Base-by-base conservation (phyloP, 2,113 vertebrate species). In the Toxotes chatareus region DNA sequence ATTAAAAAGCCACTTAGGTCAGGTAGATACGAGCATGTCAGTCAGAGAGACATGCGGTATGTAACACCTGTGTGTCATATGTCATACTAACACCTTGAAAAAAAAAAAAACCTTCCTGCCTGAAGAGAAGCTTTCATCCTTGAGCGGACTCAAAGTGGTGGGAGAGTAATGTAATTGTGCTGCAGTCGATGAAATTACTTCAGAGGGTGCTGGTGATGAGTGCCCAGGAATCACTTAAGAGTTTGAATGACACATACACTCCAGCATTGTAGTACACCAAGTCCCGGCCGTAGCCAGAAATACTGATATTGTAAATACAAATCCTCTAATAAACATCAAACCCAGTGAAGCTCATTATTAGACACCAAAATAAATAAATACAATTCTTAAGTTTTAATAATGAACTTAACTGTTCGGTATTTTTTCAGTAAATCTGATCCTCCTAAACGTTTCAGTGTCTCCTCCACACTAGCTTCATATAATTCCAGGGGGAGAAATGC, bases 161-260 rank as follows among this genome's bases (percentile, higher is more conserved):
- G 57, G 74, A 64, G 85, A 76, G 38, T 84, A 91, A 91, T 90
- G 68, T 62, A 62, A 90, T 86, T 91, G 90, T 69, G 70, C 80
- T 69, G n/a, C 40, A 23, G 34, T 1, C 34, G 71, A 86, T 89
- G 74, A 82, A 90, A 83, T 60, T 80, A 63, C 79, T 84, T 73
- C 71, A 78, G 63, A 67, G 53, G 65, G 63, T 53, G 66, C 81
- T 85, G 1, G 7, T 86, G 80, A 77, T 38, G 68, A 77, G 64
- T 87, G 69, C 36, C 55, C 21, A 32, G 38, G 27, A 60, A 13
- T 47, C 63, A 62, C 27, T 74, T 51, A 61, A 32, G 73, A 55
- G 68, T 55, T 49, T 53, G 19, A 79, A 36, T 40, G 0, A 71
- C 38, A 70, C 46, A 66, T 60, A 67, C 36, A 21, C 47, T 49